These are phyloP conservation scores for Helicoverpa assulta DNA, from an alignment of 2,888 invertebrate genomes.

Conservation along the genomic window DNA sequence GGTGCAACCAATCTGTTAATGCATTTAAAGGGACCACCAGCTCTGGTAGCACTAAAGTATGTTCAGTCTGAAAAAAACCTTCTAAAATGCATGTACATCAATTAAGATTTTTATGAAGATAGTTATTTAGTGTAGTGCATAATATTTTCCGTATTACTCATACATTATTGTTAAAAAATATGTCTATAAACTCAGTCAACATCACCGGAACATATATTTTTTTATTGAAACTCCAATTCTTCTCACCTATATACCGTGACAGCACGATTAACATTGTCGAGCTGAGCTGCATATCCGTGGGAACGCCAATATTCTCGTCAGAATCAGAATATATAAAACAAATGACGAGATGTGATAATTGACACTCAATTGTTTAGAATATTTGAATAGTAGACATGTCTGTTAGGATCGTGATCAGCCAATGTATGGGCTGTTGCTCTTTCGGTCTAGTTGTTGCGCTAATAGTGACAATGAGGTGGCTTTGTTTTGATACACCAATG, in stretches of 20 bases:
- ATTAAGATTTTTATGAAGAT: no score
- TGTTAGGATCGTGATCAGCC: slow-evolving; percentile 47
- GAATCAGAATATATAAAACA: neutral
- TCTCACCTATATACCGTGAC: slow-evolving; percentile 37
- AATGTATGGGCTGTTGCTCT: slow-evolving; percentile 49
- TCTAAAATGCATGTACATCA: no score
- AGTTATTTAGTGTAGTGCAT: no score
- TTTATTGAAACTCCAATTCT: slow-evolving; percentile 9
- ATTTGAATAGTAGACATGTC: slow-evolving; percentile 5
- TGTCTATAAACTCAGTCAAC: no score
- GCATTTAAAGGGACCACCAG: no score
- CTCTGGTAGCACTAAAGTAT: no score
- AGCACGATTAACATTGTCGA: slow-evolving; percentile 25
- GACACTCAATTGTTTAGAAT: slow-evolving; percentile 15
- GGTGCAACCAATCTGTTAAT: no score
- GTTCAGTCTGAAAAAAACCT: no score
- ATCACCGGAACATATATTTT: no score
- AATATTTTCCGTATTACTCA: no score
- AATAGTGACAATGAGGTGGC: slow-evolving; percentile 12
- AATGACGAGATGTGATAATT: slow-evolving; percentile 30
- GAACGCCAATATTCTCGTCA: slow-evolving; percentile 30
- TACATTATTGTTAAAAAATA: no score
- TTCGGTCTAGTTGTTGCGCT: slow-evolving; percentile 22
- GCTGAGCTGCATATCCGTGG: slow-evolving; percentile 37
- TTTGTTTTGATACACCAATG: slow-evolving; percentile 3